Base-by-base conservation (phyloP, 2,888 invertebrate species). In the Drosophila colorata region DNA sequence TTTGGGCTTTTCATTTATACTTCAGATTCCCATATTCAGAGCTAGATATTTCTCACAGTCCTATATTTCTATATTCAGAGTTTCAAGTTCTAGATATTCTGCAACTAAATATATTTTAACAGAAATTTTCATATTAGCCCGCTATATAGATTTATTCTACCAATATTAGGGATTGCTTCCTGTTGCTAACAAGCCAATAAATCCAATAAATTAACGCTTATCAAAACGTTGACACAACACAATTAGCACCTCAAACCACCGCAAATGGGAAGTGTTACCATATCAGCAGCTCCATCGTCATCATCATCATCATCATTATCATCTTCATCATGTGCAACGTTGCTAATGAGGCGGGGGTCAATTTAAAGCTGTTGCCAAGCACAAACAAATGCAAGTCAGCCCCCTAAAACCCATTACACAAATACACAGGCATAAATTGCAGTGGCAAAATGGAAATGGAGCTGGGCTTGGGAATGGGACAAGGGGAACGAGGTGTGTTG, bases 201-300 rank as follows among this genome's bases (percentile, higher is more conserved):
- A 37, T 37, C 31, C 69, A 64, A 88, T 89, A 83, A 85, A 85
- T 87, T 80, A 78, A 43, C 72, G 79, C 75, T 83, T 88, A 88
- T 88, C 78, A 73, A 75, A 69, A 65, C 58, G 56, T 60, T 72
- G 56, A 56, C 53, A 69, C 51, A 46, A 44, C 46, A 40, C 52
- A 79, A 69, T 70, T 68, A 61, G 66, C 66, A 67, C 43, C 48
- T 69, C 14, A 16, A 52, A 14, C 44, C 58, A 40, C 7, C 13
- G 20, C 8, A 31, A 44, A 31, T 23, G 8, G 7, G 9, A 52
- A 57, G 18, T 35, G 48, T 48, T 53, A 28, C 16, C 61, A 61
- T 47, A 61, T 63, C 55, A 49, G 58, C 37, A 64, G 51, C 58
- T 41, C 51, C 58, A 33, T 47, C 52, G 20, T 46, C 58, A 9